Conservation (phyloP, 2,888 invertebrate genomes). For the Mesorhabditis belari region DNA sequence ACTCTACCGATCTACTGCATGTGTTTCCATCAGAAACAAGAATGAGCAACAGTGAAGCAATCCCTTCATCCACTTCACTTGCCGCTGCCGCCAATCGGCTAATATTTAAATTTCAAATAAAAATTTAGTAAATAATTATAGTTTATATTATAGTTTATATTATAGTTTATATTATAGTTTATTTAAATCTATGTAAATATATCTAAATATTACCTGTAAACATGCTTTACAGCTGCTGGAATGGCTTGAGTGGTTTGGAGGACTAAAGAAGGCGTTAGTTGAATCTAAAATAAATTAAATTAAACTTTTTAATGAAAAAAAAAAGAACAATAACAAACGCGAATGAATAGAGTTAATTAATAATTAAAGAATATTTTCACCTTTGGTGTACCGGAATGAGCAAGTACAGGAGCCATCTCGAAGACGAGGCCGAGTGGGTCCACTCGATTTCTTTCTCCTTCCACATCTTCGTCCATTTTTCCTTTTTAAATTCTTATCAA, state of each 20-base stretch:
- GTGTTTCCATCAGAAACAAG: constrained; percentile 38
- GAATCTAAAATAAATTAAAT: background rate
- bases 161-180: no score
- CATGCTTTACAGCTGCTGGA: constrained; percentile 40
- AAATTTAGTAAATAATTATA: no score
- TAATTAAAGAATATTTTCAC: background rate
- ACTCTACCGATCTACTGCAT: constrained; percentile 30
- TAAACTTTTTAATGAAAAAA: background rate
- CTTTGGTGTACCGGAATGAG: background rate
- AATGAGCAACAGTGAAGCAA: constrained; percentile 40
- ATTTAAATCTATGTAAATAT: no score
- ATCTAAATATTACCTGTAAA: no score
- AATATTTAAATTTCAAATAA: no score
- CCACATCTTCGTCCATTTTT: no score
- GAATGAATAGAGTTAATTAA: no score
- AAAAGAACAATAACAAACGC: no score
- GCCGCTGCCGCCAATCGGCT: constrained; percentile 38
- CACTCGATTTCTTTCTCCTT: background rate
- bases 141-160: no score
- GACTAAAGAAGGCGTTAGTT: background rate
- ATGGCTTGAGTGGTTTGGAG: constrained; percentile 17
- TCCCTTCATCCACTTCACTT: constrained; percentile 42
- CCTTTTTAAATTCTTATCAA: no score
- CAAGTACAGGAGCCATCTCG: background rate
- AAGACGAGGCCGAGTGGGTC: background rate